Conservation (phyloP, 2,113 vertebrate genomes). For the Limnothrissa miodon region DNA sequence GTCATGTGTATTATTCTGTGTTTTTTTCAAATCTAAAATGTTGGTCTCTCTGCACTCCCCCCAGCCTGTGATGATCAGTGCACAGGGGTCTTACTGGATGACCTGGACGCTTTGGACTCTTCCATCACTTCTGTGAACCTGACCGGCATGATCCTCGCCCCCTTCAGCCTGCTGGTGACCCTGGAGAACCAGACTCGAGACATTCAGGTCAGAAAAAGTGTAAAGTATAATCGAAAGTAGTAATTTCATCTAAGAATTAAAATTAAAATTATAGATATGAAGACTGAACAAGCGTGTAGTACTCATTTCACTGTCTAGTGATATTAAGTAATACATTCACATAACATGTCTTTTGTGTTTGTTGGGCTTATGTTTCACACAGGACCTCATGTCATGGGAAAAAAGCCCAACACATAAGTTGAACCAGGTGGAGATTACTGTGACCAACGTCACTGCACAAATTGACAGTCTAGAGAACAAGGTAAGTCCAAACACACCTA, state of each 20-base stretch:
- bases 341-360: neutral
- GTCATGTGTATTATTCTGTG: neutral
- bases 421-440: slow-evolving; percentile 48
- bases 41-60: neutral
- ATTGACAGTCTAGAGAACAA: slow-evolving; percentile 58
- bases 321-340: too few relatives aligned
- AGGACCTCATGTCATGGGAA: slow-evolving; percentile 50
- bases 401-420: slow-evolving; percentile 44
- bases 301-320: too few relatives aligned
- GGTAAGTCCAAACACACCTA: slow-evolving; percentile 33
- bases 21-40: neutral
- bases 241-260: too few relatives aligned
- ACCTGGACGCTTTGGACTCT: slow-evolving; percentile 65
- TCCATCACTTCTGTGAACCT: slow-evolving; percentile 76
- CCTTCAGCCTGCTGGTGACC: slow-evolving; percentile 69
- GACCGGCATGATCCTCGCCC: slow-evolving; percentile 60
- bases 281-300: too few relatives aligned
- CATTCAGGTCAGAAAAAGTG: slow-evolving; percentile 69
- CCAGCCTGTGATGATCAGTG: slow-evolving; percentile 87
- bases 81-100: slow-evolving; percentile 75
- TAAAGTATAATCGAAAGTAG: too few relatives aligned
- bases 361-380: neutral
- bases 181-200: slow-evolving; percentile 77
- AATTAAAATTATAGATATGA: too few relatives aligned
- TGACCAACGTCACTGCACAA: slow-evolving; percentile 54